Percentiles rank a stretch among this genome's conserved stretches.
These are phyloP conservation scores for Chloropsis cyanopogon DNA, from an alignment of 2,113 vertebrate species.

Conservation along the genomic window DNA sequence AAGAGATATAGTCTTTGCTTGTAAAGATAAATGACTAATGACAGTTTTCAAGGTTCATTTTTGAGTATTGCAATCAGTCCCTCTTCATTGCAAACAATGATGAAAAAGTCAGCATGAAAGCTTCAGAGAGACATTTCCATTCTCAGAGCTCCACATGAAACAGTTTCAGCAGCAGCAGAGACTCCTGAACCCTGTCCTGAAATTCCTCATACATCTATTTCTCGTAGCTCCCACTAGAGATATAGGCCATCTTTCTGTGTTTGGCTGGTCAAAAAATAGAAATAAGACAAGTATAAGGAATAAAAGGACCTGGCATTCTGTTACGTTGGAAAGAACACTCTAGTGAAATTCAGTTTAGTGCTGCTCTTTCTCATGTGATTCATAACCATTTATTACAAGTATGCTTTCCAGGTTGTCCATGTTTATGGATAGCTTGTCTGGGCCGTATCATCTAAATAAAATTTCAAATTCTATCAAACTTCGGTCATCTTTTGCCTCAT, in stretches of 20 bases:
- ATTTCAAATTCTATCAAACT: neutral
- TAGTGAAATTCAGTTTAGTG: neutral
- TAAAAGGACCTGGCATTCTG: neutral
- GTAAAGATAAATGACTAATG: neutral
- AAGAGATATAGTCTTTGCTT: neutral
- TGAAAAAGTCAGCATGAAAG: neutral
- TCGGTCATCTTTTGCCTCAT: neutral
- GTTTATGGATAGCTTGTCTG: neutral
- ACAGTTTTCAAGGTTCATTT: neutral
- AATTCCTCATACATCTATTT: neutral
- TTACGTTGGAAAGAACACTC: neutral
- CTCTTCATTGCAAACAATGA: neutral
- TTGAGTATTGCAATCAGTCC: neutral
- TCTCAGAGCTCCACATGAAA: neutral
- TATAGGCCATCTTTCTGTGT: neutral
- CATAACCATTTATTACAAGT: neutral
- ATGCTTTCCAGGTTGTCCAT: neutral
- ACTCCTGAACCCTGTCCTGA: neutral
- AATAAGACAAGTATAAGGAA: neutral
- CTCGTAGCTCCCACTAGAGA: neutral
- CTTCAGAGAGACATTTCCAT: neutral
- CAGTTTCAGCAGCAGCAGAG: neutral
- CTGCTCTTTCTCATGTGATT: neutral
- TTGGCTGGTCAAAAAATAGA: neutral
- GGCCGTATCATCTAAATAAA: neutral